Base-by-base conservation (phyloP, 2,113 vertebrate genomes). In the Dinomys branickii region DNA sequence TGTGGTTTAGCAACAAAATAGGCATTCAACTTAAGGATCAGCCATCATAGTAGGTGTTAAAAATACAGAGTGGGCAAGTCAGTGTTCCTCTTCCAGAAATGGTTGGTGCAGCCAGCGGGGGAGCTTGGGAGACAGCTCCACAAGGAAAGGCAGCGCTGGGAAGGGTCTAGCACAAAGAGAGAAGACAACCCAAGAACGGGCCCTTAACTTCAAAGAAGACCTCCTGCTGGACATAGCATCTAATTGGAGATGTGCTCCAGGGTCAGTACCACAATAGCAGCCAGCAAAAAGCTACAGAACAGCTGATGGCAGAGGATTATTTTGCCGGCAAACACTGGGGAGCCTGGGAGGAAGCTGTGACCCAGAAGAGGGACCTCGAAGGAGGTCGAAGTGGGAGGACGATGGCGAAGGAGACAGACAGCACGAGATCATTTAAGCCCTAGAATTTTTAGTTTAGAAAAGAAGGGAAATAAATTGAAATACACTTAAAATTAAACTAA, bases 151-250 rank as follows among this genome's bases (percentile, higher is more conserved):
- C 38, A 93, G 75, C n/a, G 20, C n/a, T 61, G 33, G 26, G 52
- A 65, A 85, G 67, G 33, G 52, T 35, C 47, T 3, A n/a, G 35
- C 6, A 35, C 61, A 56, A 44, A 63, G 67, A 92, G 69, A 41
- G 22, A 67, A 89, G 87, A 65, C 93, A 85, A n/a, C 24, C 67
- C 20, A n/a, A 44, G 75, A 87, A 87, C 47, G 71, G 22, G 59
- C 92, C 85, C 38, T 41, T n/a, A 59, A 94, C 78, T 87, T 93
- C 87, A 94, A 91, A 87, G 69, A 80, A 81, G 87, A 69, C 89
- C 90, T 93, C 87, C 90, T 38, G 44, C 35, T 30, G 75, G 58
- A 94, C 94, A 65, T 2, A 44, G 77, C 69, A 17, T 41, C 28
- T 82, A 80, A 71, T 2, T 82, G 81, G 75, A 93, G 84, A 50